Evolutionary conservation across 2,888 invertebrate species (phyloP).

Genomic region (Gortyna flavago): DNA sequence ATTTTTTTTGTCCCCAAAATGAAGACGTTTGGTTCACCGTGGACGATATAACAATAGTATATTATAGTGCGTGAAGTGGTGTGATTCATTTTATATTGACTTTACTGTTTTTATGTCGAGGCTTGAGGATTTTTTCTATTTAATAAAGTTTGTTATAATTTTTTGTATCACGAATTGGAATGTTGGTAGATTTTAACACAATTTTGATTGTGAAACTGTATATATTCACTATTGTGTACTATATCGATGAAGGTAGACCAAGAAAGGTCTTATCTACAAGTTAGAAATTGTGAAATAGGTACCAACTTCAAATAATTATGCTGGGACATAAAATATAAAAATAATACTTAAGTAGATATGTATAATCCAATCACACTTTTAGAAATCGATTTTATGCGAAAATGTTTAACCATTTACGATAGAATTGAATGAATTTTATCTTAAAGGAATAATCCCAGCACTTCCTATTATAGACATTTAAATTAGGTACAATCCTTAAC

Average conservation of each 20-base stretch:
- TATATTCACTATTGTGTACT: neutral
- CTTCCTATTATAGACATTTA: slow-evolving; percentile 7
- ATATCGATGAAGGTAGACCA: neutral
- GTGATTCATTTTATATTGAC: slow-evolving; percentile 71
- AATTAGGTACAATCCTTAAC: slow-evolving; percentile 14
- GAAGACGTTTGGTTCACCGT: slow-evolving; percentile 83
- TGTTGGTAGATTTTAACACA: slow-evolving; percentile 2
- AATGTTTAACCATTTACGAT: neutral
- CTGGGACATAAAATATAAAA: neutral
- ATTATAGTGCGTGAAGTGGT: slow-evolving; percentile 74
- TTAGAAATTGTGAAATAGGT: neutral
- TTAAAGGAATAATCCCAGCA: neutral
- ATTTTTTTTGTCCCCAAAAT: slow-evolving; percentile 82
- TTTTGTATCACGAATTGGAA: slow-evolving; percentile 35
- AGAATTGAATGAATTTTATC: slow-evolving; percentile 9
- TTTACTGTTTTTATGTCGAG: slow-evolving; percentile 64
- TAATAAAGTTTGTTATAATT: slow-evolving; percentile 56
- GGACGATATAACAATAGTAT: slow-evolving; percentile 76
- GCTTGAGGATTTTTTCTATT: slow-evolving; percentile 53
- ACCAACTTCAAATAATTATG: too few species aligned
- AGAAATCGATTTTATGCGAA: neutral
- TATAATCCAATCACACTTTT: neutral
- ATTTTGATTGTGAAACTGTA: neutral
- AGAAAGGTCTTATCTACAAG: neutral
- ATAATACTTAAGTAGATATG: too few species aligned